A percentile compares a stretch with the other conserved stretches of the same genome.
phyloP scores from a whole-genome alignment of 2,113 vertebrate genomes.

The Callocephalon fimbriatum region DNA sequence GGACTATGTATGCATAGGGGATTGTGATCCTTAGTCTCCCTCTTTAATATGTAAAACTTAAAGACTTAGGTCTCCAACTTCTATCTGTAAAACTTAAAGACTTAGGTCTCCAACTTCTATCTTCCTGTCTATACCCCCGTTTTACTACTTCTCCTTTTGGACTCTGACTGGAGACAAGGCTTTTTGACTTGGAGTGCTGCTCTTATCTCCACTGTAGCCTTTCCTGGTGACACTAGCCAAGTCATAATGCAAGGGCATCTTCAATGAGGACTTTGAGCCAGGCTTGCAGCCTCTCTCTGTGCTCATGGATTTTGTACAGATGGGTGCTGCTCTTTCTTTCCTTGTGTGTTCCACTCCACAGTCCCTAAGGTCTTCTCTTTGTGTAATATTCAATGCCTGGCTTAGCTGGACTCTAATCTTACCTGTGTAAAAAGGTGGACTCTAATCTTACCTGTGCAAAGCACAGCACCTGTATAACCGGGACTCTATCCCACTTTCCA shows the following conservation, averaged over 20 bases:
- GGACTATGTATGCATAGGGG: not conserved
- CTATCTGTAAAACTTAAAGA: not conserved
- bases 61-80: not conserved
- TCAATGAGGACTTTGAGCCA: not conserved
- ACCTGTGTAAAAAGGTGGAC: not conserved
- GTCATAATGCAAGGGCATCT: not conserved
- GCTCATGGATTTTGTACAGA: not conserved
- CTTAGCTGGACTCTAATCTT: not conserved
- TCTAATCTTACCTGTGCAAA: not conserved
- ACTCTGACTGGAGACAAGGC: not conserved
- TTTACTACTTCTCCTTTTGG: not conserved
- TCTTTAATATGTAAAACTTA: not conserved
- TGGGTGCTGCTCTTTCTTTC: not conserved
- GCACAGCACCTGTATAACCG: accelerated
- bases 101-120: not conserved
- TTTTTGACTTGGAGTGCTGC: not conserved
- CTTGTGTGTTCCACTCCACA: not conserved
- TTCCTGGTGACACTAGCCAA: not conserved
- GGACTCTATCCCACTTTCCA: not conserved
- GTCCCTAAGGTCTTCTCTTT: not conserved
- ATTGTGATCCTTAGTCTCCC: not conserved
- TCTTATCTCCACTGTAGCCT: not conserved
- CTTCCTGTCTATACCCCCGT: not conserved
- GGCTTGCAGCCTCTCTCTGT: not conserved
- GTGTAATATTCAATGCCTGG: not conserved